phyloP scores from a whole-genome alignment of 2,797 vertebrate genomes.

The Erpetoichthys calabaricus region DNA sequence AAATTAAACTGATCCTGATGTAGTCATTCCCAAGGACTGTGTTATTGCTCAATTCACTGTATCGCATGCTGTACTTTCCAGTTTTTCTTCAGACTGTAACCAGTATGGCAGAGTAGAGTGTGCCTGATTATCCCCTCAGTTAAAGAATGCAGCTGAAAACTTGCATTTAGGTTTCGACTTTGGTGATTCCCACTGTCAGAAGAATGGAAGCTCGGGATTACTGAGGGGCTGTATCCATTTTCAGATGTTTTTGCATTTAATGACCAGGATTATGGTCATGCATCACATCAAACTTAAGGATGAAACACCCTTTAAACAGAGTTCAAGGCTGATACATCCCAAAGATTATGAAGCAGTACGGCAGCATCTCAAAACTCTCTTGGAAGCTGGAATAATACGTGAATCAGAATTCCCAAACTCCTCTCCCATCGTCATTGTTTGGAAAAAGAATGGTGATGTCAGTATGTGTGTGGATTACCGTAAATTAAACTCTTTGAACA shows the following conservation, averaged over 20 bases:
- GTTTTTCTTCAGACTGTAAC: no score
- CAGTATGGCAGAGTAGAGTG: no score
- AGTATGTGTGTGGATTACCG: constrained; percentile 9
- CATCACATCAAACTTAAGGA: constrained; percentile 5
- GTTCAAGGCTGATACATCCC: constrained; percentile 6
- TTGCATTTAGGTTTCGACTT: not conserved
- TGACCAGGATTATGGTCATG: constrained; percentile 1
- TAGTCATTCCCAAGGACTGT: constrained; percentile 1
- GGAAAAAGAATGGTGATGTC: not conserved
- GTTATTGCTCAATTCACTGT: constrained; percentile 10
- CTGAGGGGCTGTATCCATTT: not conserved
- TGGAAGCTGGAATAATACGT: constrained; percentile 7
- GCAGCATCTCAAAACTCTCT: constrained; percentile 5
- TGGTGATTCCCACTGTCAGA: not conserved
- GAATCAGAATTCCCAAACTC: constrained; percentile 5
- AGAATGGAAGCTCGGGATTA: not conserved
- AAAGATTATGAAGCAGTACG: constrained; percentile 8
- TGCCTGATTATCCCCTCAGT: not conserved
- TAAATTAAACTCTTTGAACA: constrained; percentile 3
- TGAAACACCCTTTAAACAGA: constrained; percentile 11
- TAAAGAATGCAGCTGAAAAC: not conserved
- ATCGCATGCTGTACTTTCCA: not conserved
- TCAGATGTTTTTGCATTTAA: not conserved
- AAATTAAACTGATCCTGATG: constrained; percentile 10
- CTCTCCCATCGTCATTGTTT: not conserved